phyloP scores from a whole-genome alignment of 2,113 vertebrate species.

The Solea solea region DNA sequence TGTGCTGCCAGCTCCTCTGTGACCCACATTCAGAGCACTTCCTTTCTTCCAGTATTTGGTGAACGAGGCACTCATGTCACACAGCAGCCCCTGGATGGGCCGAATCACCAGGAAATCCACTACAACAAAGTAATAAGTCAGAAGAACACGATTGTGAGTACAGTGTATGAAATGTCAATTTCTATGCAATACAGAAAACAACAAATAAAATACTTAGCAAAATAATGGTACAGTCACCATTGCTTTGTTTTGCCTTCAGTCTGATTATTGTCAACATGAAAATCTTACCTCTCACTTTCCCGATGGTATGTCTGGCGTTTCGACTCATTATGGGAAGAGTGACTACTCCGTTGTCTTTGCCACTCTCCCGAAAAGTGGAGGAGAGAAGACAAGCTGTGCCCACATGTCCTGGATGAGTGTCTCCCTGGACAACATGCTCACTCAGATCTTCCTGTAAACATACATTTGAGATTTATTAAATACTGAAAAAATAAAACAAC shows the following conservation, averaged over 20 bases:
- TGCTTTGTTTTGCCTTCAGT: neutral
- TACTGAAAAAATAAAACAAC: too few relatives aligned
- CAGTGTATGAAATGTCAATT: neutral
- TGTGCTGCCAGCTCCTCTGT: conserved; percentile 94
- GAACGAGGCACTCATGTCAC: conserved; percentile 91
- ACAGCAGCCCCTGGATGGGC: conserved; percentile 85
- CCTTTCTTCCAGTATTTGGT: conserved; percentile 94
- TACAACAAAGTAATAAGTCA: conserved; percentile 61
- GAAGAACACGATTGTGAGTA: neutral
- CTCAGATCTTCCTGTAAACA: conserved; percentile 89
- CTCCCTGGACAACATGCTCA: conserved; percentile 89
- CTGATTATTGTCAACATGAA: neutral
- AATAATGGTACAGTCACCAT: neutral
- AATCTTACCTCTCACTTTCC: conserved; percentile 92
- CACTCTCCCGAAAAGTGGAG: conserved; percentile 88
- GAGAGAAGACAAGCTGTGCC: conserved; percentile 94
- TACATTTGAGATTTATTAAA: neutral
- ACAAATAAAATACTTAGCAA: neutral
- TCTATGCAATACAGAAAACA: neutral
- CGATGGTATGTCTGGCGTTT: conserved; percentile 91
- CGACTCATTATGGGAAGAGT: conserved; percentile 96
- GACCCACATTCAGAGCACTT: conserved; percentile 90
- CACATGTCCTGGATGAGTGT: conserved; percentile 88
- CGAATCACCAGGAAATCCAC: conserved; percentile 96
- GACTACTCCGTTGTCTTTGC: conserved; percentile 87